Percentiles rank a stretch among this genome's conserved stretches.
Conservation (phyloP, 2,888 invertebrate genomes). For the Exephanes ischioxanthus region DNA sequence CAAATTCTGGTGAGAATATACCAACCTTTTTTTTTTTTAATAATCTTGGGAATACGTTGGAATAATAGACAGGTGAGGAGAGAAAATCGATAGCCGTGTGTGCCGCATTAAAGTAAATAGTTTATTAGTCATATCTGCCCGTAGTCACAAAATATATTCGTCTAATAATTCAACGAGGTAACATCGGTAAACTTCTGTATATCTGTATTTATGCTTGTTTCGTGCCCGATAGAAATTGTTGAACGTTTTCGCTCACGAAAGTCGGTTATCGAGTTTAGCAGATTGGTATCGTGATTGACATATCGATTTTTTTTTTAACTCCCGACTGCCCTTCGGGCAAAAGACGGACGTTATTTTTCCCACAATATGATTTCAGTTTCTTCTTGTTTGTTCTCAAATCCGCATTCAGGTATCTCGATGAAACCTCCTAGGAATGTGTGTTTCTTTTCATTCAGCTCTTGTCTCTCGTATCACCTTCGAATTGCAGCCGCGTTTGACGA, state of each 20-base stretch:
- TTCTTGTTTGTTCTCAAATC: not conserved
- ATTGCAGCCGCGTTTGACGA: conserved; percentile 27
- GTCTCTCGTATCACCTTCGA: conserved; percentile 4
- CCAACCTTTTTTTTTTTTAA: not conserved
- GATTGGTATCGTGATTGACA: conserved; percentile 6
- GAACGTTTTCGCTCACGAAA: conserved; percentile 3
- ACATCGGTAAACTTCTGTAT: conserved; percentile 72
- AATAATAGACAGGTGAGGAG: not conserved
- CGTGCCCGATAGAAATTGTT: conserved; percentile 33
- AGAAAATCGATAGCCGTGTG: conserved; percentile 6
- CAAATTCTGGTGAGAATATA: no score
- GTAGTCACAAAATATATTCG: conserved; percentile 81
- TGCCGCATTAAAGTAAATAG: conserved; percentile 76
- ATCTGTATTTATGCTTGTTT: conserved; percentile 23
- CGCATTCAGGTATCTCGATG: not conserved
- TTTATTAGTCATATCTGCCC: conserved; percentile 79
- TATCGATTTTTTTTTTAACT: not conserved
- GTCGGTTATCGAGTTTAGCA: conserved; percentile 1
- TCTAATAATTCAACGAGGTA: conserved; percentile 78
- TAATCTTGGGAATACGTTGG: not conserved
- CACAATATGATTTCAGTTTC: not conserved
- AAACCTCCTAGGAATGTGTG: conserved; percentile 22
- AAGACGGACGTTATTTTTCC: not conserved
- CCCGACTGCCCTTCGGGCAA: no score
- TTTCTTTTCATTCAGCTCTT: conserved; percentile 9